phyloP scores from a whole-genome alignment of 2,797 vertebrate genomes.

The Varecia variegata region DNA sequence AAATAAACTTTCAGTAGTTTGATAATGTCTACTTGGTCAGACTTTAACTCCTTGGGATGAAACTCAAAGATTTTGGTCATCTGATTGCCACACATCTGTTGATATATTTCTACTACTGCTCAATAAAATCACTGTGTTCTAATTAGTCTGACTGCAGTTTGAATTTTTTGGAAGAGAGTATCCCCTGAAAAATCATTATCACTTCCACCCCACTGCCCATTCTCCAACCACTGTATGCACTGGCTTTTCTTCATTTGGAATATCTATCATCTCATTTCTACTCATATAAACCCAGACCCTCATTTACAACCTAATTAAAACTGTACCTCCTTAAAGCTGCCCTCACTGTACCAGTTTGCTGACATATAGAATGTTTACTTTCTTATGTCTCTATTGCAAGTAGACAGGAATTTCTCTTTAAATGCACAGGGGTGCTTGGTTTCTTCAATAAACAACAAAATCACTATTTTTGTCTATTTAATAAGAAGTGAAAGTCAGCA shows the following conservation, averaged over 20 bases:
- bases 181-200: neutral
- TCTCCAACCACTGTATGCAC: neutral
- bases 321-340: neutral
- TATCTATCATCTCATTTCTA: neutral
- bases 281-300: neutral
- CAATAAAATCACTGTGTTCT: neutral
- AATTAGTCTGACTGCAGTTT: neutral
- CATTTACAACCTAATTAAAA: neutral
- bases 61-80: neutral
- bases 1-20: neutral
- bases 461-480: neutral
- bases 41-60: neutral
- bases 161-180: neutral
- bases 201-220: neutral
- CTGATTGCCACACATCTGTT: neutral
- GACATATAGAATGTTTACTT: neutral
- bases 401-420: neutral
- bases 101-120: neutral
- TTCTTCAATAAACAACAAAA: neutral
- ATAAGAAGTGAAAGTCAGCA: neutral
- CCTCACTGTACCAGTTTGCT: neutral
- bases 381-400: conserved; percentile 17
- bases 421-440: neutral
- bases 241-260: neutral
- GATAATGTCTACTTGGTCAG: neutral